phyloP scores from a whole-genome alignment of 2,113 vertebrate genomes.

The Phasianus colchicus region DNA sequence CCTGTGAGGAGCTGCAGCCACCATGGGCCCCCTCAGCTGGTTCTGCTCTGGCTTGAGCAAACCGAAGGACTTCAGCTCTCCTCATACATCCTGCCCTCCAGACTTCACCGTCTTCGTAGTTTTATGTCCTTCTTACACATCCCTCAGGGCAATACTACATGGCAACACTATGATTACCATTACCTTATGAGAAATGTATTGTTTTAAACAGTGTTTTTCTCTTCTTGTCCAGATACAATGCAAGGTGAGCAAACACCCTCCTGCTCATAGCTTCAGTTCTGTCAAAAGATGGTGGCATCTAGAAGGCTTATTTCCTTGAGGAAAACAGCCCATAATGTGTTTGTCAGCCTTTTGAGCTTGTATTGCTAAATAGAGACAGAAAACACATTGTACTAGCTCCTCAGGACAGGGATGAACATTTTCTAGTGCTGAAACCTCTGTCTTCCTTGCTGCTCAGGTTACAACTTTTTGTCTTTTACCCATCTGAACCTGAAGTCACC shows the following conservation, averaged over 20 bases:
- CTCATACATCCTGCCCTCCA: neutral
- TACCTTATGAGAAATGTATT: neutral
- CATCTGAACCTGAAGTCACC: neutral
- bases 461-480: neutral
- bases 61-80: neutral
- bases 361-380: neutral
- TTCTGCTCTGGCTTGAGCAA: neutral
- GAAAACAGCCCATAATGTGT: fast-evolving
- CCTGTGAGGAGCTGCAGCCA: neutral
- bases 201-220: neutral
- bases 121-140: neutral
- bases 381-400: neutral
- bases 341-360: neutral
- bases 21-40: neutral
- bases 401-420: neutral
- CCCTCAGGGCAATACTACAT: neutral
- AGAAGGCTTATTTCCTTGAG: neutral
- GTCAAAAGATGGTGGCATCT: neutral
- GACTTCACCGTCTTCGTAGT: neutral
- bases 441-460: neutral
- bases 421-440: neutral
- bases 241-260: neutral
- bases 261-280: neutral
- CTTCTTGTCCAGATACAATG: neutral
- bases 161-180: neutral